Evolutionary conservation across 2,888 invertebrate species (phyloP).

Genomic region (Erebia palarica): DNA sequence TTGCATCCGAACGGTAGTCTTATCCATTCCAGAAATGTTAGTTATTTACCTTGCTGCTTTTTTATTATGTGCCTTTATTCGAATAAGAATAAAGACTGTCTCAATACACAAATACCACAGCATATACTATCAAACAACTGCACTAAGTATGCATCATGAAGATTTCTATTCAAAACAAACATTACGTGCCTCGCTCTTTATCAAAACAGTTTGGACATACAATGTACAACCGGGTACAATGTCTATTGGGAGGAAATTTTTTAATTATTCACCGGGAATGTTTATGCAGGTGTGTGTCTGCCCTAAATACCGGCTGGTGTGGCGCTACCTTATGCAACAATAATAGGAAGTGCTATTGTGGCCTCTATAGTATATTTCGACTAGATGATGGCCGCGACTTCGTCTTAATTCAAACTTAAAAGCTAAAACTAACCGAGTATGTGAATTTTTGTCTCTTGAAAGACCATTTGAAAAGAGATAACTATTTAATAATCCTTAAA

Average conservation of each 20-base stretch:
- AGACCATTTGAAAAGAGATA: no score
- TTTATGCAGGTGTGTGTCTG: constrained; percentile 66
- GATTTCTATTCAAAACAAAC: constrained; percentile 30
- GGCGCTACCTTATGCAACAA: constrained; percentile 40
- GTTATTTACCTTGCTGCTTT: no score
- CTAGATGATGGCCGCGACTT: neutral
- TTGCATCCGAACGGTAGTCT: no score
- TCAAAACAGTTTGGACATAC: constrained; percentile 26
- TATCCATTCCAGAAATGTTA: no score
- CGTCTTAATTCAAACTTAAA: no score
- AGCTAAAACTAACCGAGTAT: no score
- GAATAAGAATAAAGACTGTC: no score
- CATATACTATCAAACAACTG: neutral
- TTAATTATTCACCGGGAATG: constrained; percentile 61
- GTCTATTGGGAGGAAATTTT: constrained; percentile 46
- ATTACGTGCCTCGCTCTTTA: constrained; percentile 26
- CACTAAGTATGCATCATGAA: neutral
- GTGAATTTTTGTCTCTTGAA: no score
- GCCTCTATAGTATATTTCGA: neutral
- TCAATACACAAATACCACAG: neutral
- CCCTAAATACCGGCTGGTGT: constrained; percentile 58
- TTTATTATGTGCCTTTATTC: no score
- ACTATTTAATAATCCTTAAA: no score
- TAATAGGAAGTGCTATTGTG: constrained; percentile 17
- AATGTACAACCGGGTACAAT: constrained; percentile 13